Conservation (phyloP, 1,140 invertebrate genomes). For the Drosophila melanica region DNA sequence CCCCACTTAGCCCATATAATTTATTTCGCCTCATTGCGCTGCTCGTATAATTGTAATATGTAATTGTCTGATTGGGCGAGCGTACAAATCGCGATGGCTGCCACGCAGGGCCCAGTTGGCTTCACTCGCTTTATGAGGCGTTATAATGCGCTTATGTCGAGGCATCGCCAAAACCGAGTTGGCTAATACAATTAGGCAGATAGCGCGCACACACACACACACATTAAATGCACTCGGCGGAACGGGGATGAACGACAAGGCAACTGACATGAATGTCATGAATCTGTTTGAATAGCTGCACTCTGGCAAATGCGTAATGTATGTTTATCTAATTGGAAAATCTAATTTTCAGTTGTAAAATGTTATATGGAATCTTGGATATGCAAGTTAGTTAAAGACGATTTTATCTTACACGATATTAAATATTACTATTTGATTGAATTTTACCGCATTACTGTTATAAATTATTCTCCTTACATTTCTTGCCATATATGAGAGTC, state of each 20-base stretch:
- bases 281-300: slow-evolving; percentile 18
- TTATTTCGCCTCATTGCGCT: slow-evolving; percentile 69
- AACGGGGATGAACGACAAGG: neutral
- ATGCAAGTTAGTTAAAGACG: neutral
- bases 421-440: too few relatives aligned
- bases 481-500: too few relatives aligned
- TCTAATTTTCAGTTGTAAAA: slow-evolving; percentile 13
- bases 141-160: slow-evolving; percentile 73
- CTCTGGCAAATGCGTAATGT: slow-evolving; percentile 2
- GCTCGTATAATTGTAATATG: slow-evolving; percentile 71
- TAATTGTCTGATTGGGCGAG: slow-evolving; percentile 65
- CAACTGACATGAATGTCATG: neutral
- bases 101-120: slow-evolving; percentile 1
- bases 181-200: slow-evolving; percentile 78
- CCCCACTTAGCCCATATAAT: slow-evolving; percentile 39
- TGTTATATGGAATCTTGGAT: neutral
- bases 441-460: too few relatives aligned
- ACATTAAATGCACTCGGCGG: slow-evolving; percentile 37
- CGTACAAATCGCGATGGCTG: slow-evolving; percentile 40
- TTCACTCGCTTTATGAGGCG: slow-evolving; percentile 59
- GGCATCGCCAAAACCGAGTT: slow-evolving; percentile 43
- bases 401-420: neutral
- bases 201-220: slow-evolving; percentile 41
- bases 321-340: slow-evolving; percentile 42
- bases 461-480: too few relatives aligned